Conservation (phyloP, 2,888 invertebrate genomes). For the Prosopocoilus inquinatus region DNA sequence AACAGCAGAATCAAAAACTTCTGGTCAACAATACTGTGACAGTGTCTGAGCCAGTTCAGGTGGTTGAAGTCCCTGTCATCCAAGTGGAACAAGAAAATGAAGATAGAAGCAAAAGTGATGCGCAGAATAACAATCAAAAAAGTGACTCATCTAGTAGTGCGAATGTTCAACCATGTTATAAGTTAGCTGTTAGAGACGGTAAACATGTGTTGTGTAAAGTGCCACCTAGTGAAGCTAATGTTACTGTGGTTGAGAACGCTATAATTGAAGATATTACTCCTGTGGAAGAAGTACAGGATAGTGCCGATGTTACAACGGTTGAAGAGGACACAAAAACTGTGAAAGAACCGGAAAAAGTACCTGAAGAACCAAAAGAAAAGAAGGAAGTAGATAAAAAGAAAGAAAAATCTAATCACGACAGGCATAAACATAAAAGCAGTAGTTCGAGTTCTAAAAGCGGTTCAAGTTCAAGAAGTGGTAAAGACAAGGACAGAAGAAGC, state of each 20-base stretch:
- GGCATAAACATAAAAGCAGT: slow-evolving; percentile 24
- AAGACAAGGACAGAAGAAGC: slow-evolving; percentile 45
- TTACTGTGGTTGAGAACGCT: slow-evolving; percentile 39
- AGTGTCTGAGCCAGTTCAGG: slow-evolving; percentile 11
- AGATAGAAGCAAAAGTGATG: slow-evolving; percentile 10
- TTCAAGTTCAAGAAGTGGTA: slow-evolving; percentile 35
- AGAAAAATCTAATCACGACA: slow-evolving; percentile 19
- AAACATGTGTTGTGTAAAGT: slow-evolving; percentile 68
- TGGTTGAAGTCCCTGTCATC: slow-evolving; percentile 11
- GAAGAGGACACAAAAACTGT: slow-evolving; percentile 24
- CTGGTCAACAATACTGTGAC: neutral
- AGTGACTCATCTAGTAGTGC: slow-evolving; percentile 18
- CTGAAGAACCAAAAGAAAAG: slow-evolving; percentile 14
- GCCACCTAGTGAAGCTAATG: slow-evolving; percentile 29
- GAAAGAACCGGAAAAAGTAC: slow-evolving; percentile 24
- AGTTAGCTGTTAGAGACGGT: slow-evolving; percentile 70
- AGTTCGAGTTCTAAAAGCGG: slow-evolving; percentile 36
- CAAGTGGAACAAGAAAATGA: slow-evolving; percentile 17
- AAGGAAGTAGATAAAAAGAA: slow-evolving; percentile 15
- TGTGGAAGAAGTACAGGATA: slow-evolving; percentile 24
- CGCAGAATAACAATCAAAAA: slow-evolving; percentile 9
- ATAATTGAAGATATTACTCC: slow-evolving; percentile 32
- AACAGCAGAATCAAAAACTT: slow-evolving; percentile 7
- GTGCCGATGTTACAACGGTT: slow-evolving; percentile 9
- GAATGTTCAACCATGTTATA: slow-evolving; percentile 49